Evolutionary conservation across 92 coral and sea anemone genomes (phyloP).

Genomic region (Siderastrea siderea): DNA sequence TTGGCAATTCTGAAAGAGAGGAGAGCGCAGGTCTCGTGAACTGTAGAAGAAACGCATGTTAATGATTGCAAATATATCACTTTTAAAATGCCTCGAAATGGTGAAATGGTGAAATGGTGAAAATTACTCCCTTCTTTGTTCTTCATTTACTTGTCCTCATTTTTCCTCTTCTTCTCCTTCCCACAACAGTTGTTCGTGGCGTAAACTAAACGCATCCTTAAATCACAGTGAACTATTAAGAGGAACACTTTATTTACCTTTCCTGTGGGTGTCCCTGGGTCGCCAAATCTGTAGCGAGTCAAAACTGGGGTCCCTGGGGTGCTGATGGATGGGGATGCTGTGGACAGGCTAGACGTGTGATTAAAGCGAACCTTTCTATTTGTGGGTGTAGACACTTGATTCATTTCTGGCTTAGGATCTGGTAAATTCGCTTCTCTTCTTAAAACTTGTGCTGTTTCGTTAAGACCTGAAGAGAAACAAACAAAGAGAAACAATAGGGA

Average conservation of each 20-base stretch:
- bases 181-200: too few relatives aligned
- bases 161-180: too few relatives aligned
- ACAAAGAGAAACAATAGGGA: background rate
- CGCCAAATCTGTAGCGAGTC: conserved; percentile 75
- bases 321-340: conserved; percentile 47
- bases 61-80: too few relatives aligned
- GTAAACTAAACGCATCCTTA: too few relatives aligned
- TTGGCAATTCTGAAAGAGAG: too few relatives aligned
- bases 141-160: too few relatives aligned
- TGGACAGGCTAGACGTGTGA: conserved; percentile 17
- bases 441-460: conserved; percentile 79
- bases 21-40: too few relatives aligned
- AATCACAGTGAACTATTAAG: too few relatives aligned
- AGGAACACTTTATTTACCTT: conserved; percentile 66
- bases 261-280: conserved; percentile 88
- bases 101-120: too few relatives aligned
- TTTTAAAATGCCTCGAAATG: too few relatives aligned
- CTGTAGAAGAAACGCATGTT: too few relatives aligned
- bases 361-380: conserved; percentile 67
- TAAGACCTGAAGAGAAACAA: conserved; percentile 66
- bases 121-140: too few relatives aligned
- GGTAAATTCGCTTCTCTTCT: conserved; percentile 86
- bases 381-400: conserved; percentile 47
- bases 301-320: conserved; percentile 70
- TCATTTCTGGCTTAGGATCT: conserved; percentile 43